These are phyloP conservation scores for Ellobium chinense DNA, from an alignment of 2,888 invertebrate genomes.

Conservation along the genomic window DNA sequence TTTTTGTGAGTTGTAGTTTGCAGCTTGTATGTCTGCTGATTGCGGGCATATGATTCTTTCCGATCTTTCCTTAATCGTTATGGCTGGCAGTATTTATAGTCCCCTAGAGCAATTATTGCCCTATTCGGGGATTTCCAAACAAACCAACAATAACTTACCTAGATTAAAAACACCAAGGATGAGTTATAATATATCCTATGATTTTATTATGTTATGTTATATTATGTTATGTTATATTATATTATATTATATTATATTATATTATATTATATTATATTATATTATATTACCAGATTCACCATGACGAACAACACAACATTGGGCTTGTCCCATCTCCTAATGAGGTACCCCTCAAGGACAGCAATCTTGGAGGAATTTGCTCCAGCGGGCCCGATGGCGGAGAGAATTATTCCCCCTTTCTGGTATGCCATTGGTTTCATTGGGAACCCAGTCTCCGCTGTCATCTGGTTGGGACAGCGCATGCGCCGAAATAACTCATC, in stretches of 20 bases:
- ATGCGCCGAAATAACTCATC: slow-evolving; percentile 77
- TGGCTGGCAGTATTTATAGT: no score
- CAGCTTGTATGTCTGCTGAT: no score
- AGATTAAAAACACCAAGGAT: no score
- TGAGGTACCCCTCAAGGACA: slow-evolving; percentile 32
- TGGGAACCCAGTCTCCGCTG: slow-evolving; percentile 74
- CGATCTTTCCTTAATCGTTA: no score
- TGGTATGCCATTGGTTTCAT: slow-evolving; percentile 75
- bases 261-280: slow-evolving; percentile 35
- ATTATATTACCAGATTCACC: slow-evolving; percentile 5
- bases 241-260: slow-evolving; percentile 29
- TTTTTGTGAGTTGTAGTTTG: no score
- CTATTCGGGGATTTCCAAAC: no score
- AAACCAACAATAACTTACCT: no score
- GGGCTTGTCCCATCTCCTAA: slow-evolving; percentile 12
- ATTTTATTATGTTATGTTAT: slow-evolving; percentile 1
- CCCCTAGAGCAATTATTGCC: no score
- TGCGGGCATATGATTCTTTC: no score
- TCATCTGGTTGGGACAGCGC: slow-evolving; percentile 74
- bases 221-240: slow-evolving; percentile 26
- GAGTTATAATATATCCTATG: no score
- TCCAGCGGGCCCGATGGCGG: slow-evolving; percentile 65
- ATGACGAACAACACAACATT: slow-evolving; percentile 41
- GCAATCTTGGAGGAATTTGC: slow-evolving; percentile 57
- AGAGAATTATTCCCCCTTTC: slow-evolving; percentile 72